Evolutionary conservation across 2,888 invertebrate species (phyloP).

Genomic region (Incurvaria masculella): DNA sequence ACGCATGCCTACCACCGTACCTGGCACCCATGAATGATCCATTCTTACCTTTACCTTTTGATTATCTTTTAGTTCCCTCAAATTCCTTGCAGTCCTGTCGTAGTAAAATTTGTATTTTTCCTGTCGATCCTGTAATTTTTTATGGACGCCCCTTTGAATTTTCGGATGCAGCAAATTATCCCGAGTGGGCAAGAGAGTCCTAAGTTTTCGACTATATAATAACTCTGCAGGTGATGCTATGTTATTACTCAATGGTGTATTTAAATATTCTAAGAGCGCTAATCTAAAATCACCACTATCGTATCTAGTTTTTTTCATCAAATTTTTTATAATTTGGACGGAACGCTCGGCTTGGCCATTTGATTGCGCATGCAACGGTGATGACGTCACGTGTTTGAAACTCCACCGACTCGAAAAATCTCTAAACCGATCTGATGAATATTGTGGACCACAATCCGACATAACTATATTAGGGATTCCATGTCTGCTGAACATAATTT

Average conservation of each 20-base stretch:
- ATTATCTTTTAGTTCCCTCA: neutral
- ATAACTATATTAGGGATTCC: constrained; percentile 13
- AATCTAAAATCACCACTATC: constrained; percentile 1
- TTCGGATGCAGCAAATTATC: neutral
- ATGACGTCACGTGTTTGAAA: constrained; percentile 8
- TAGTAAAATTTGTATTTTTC: neutral
- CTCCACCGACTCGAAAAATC: constrained; percentile 2
- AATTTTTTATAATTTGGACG: constrained; percentile 11
- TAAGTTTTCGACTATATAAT: constrained; percentile 1
- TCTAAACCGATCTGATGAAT: constrained; percentile 8
- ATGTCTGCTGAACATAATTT: constrained; percentile 13
- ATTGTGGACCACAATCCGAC: constrained; percentile 14
- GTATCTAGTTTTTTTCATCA: constrained; percentile 11
- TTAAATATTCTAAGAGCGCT: constrained; percentile 5
- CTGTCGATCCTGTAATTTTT: neutral
- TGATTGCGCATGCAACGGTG: constrained; percentile 7
- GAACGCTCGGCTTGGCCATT: constrained; percentile 5
- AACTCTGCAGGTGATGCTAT: too few relatives aligned
- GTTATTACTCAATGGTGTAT: constrained; percentile 3
- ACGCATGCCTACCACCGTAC: too few relatives aligned
- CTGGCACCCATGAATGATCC: too few relatives aligned
- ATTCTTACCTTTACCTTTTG: neutral
- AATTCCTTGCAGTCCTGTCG: neutral
- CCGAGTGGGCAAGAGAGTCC: constrained; percentile 1
- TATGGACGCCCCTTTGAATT: neutral